Conservation (phyloP, 2,797 vertebrate genomes). For the Cryptoblepharus egeriae region DNA sequence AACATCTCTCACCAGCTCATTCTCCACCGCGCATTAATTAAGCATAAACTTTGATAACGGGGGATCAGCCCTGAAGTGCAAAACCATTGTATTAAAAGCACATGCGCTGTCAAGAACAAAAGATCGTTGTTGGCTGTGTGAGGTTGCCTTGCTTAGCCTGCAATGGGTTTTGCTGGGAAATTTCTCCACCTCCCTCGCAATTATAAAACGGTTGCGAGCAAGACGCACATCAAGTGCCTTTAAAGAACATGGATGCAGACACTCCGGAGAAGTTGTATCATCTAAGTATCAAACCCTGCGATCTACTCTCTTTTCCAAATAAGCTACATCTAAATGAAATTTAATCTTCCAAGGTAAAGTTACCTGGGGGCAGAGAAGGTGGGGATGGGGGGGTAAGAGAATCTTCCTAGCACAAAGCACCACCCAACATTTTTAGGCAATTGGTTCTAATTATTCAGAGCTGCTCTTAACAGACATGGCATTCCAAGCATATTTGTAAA, state of each 20-base stretch:
- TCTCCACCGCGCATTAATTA: neutral
- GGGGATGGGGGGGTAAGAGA: too few relatives aligned
- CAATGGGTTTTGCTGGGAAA: neutral
- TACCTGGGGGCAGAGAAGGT: constrained; percentile 9
- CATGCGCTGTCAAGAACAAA: neutral
- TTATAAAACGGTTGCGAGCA: neutral
- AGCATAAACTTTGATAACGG: neutral
- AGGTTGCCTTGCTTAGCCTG: neutral
- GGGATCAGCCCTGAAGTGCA: neutral
- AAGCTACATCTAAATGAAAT: neutral
- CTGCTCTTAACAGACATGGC: constrained; percentile 15
- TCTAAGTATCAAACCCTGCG: too few relatives aligned
- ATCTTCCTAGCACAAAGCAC: neutral
- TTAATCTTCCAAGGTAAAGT: constrained; percentile 43
- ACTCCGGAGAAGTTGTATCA: neutral
- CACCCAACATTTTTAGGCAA: constrained; percentile 6
- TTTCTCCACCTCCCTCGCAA: constrained; percentile 15
- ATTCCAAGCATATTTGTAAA: constrained; percentile 34
- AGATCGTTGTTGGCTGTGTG: neutral
- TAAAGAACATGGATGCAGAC: neutral
- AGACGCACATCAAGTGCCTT: constrained; percentile 1
- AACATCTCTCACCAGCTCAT: neutral
- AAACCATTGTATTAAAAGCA: neutral
- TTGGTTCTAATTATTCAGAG: constrained; percentile 33
- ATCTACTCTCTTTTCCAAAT: neutral